Evolutionary conservation across 2,113 vertebrate species (phyloP), one percentile per base, ranked within the genome.

Genomic region (Sebastes schlegelii): DNA sequence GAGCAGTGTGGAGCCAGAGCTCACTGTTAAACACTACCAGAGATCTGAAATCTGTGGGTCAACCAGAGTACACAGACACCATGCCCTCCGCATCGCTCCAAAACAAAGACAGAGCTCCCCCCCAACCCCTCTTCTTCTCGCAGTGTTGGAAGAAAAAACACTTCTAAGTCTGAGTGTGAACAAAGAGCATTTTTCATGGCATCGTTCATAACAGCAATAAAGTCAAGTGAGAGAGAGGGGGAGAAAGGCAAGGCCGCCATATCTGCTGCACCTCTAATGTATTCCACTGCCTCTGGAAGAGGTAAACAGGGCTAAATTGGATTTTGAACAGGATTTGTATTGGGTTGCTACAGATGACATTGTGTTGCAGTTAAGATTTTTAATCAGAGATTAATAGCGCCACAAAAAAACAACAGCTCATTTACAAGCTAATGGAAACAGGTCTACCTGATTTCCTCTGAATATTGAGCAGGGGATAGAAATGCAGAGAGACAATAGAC

Each of bases 321-420:
- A 85, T 81, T 34, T 26, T 34, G 58, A 89, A 80, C 64, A 83
- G 68, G 57, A 82, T 84, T 13, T 52, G 58, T 45, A 52, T 82
- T 76, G 16, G 71, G 74, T 88, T 74, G 8, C 42, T 71, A 54
- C 71, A 63, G 75, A 78, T 52, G 52, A 86, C 66, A 80, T 26
- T 21, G 79, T 85, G 83, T 85, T 58, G 74, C 45, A 79, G 43
- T 93, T 90, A 87, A 80, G 73, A 75, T 74, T 86, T 86, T 89
- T 92, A 87, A 93, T 92, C 83, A 92, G 82, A 91, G 77, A 93
- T 91, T 91, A 92, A 92, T 88, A 60, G 67, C n/a, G 48, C 61
- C 72, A 63, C 79, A 74, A 82, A 89, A 90, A 89, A 90, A 79
- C 80, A 87, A 86, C 78, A 62, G 57, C 88, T 91, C 74, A 89